Percentiles rank a stretch among this genome's conserved stretches.
These are phyloP conservation scores for Phasianus colchicus DNA, from an alignment of 2,113 vertebrate genomes.

Conservation along the genomic window DNA sequence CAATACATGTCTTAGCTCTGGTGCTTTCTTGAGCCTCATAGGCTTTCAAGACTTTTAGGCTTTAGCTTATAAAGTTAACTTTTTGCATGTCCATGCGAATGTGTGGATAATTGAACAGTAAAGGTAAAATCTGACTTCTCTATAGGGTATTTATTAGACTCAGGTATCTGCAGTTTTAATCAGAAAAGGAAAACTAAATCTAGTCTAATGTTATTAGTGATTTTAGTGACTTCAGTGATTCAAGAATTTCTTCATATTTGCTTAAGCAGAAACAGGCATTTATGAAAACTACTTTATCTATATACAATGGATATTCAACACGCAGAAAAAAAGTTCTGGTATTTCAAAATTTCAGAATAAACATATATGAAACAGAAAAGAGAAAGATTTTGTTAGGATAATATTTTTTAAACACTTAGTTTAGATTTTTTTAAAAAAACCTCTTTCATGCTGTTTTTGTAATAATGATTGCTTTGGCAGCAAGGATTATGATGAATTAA, in stretches of 20 bases:
- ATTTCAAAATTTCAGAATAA: background rate
- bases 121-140: background rate
- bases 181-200: background rate
- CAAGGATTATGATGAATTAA: background rate
- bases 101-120: background rate
- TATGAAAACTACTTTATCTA: background rate
- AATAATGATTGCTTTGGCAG: background rate
- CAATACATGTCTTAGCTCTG: background rate
- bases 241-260: background rate
- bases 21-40: rapidly evolving
- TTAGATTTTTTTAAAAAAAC: background rate
- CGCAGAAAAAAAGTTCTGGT: background rate
- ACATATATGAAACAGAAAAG: background rate
- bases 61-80: background rate
- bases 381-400: background rate
- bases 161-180: background rate
- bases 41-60: background rate
- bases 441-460: background rate
- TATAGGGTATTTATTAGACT: background rate
- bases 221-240: background rate
- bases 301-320: background rate
- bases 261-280: background rate
- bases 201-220: background rate
- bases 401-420: background rate
- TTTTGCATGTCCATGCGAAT: background rate